Base-by-base conservation (phyloP, 64 coral and sea anemone species). In the Dendrophyllia cribrosa region DNA sequence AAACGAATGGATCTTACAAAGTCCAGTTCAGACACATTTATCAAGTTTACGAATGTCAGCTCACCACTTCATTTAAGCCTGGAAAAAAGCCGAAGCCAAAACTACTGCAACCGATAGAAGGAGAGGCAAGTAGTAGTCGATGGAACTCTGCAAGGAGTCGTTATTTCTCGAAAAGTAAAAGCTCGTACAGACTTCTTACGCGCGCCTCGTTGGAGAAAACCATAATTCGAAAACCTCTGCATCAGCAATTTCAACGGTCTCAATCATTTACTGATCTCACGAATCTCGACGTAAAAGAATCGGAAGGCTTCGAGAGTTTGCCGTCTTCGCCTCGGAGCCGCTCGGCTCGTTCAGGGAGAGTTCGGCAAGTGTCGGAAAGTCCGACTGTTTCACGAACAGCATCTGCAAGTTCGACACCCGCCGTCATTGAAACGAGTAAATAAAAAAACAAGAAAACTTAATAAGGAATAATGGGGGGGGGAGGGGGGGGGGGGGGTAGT, bases 11-110 rank as follows among this genome's bases (percentile, higher is more conserved):
- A 64, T 82, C 78, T 34, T 92, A 93, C 89, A 96, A 62, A 82
- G 85, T 90, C 3, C 91, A 96, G 20, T 49, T 96, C 3, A 14
- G 9, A 2, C 66, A 74, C 48, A 49, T 96, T 48, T 96, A 90
- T 24, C 48, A 70, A 20, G 60, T 90, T 86, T 96, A 96, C 68
- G 79, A 96, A 87, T 89, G 90, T 15, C 95, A 96, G 21, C 87
- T 96, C 14, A 89, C 95, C 1, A 66, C 79, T 66, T 75, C 95
- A 1, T 96, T 88, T 51, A 96, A 92, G 51, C 51, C 45, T 0
- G 79, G 95, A 51, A 34, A 44, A 76, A 61, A 55, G 47, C 11
- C 55, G 4, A 66, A 86, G 21, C 22, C 20, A 22, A 77, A 72
- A 75, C 22, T 74, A 8, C 51, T 44, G 46, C 25, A 59, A 49